Base-by-base conservation (phyloP, 2,888 invertebrate genomes). In the Dendrolimus pini region DNA sequence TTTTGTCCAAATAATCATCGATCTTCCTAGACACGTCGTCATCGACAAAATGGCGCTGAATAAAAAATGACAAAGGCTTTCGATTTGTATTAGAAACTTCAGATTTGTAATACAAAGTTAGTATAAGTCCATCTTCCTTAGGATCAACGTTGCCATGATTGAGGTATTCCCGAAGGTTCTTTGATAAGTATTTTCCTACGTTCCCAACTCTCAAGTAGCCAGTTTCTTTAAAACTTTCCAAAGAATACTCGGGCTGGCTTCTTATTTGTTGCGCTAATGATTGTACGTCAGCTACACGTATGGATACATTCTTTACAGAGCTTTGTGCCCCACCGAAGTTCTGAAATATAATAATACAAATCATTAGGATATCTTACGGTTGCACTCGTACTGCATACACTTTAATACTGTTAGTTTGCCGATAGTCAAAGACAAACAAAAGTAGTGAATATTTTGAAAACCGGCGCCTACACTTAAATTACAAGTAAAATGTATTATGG, bases 121-220 rank as follows among this genome's bases (percentile, higher is more conserved):
- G 13, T 1, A 78, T 53, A 0, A 72, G 55, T 0, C 75, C 81
- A 62, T 81, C 77, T 1, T 76, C 78, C 1, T 58, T 54, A 0
- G 71, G 65, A 7, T 69, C 60, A 0, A 72, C 76, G 7, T 63
- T 57, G 1, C 68, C 63, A 18, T 69, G 12, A 41, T 65, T 68
- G 0, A 80, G 59, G 57, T 69, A 81, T 10, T 78, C 65, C 0
- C 72, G 62, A 1, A 82, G 56, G 55, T 72, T 76, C 9, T 68
- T 65, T 0, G 83, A 78, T 7, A 78, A 7, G 59, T 76, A 82
- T 18, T 73, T 65, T 1, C 76, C 79, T 0, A 70, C 55, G 59
- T 74, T 59, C 0, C 70, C 75, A 3, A 65, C 56, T 9, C 62
- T 66, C 52, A 53, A 61, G 58, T 74, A 65, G 10, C 72, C 72